Conservation (phyloP, 2,888 invertebrate species). For the Stomorhina lunata region DNA sequence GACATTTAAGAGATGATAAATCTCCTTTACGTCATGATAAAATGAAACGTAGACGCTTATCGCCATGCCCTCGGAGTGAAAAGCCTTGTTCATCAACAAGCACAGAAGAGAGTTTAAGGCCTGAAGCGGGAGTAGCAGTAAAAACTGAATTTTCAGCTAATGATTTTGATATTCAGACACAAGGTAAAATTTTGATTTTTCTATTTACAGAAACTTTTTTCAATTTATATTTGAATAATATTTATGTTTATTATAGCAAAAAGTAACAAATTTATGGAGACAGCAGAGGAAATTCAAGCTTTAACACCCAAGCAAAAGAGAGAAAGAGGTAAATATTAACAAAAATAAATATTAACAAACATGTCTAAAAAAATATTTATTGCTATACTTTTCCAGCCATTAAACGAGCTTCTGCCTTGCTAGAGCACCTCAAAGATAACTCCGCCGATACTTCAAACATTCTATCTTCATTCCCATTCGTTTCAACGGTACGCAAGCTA, state of each 20-base stretch:
- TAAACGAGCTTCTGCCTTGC: slow-evolving; percentile 35
- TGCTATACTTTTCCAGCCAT: slow-evolving; percentile 39
- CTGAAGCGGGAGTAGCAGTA: neutral
- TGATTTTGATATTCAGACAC: neutral
- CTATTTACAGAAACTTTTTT: too few species aligned
- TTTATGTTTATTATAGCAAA: neutral
- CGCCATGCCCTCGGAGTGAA: neutral
- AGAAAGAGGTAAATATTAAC: slow-evolving; percentile 47
- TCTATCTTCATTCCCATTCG: slow-evolving; percentile 47
- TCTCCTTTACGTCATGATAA: neutral
- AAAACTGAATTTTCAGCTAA: slow-evolving; percentile 3
- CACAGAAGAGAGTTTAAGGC: neutral
- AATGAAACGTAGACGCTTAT: slow-evolving; percentile 20
- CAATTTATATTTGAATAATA: too few species aligned
- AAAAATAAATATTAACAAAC: neutral
- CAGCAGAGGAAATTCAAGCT: slow-evolving; percentile 16
- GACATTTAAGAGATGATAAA: neutral
- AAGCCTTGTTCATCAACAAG: neutral
- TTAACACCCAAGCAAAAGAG: slow-evolving; percentile 53
- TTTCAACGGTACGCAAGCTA: slow-evolving; percentile 66
- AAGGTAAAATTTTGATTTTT: too few species aligned
- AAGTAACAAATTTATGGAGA: neutral
- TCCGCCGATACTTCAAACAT: neutral
- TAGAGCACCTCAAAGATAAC: slow-evolving; percentile 27
- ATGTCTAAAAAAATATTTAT: neutral